These are phyloP conservation scores for Ylistrum balloti DNA, from an alignment of 1,140 invertebrate genomes.

Conservation along the genomic window DNA sequence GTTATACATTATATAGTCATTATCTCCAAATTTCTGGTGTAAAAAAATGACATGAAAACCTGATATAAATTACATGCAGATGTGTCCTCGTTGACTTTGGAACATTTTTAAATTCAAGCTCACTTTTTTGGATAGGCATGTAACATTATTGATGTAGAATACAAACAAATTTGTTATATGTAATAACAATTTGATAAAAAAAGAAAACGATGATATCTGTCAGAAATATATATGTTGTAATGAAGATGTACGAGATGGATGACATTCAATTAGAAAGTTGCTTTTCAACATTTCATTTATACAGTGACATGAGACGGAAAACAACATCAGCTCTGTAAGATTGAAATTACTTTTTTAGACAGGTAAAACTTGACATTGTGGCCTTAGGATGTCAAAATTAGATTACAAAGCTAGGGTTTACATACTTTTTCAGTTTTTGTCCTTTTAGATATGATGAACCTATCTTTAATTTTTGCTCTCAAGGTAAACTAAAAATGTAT, in stretches of 20 bases:
- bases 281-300: not conserved
- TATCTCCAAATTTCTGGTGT: conserved; percentile 8
- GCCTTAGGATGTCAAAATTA: not conserved
- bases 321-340: not conserved
- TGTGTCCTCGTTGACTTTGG: conserved; percentile 23
- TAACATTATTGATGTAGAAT: not conserved
- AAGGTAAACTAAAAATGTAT: not conserved
- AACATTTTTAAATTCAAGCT: not conserved
- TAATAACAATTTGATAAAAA: not conserved
- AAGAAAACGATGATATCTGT: not conserved
- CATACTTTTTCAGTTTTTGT: not conserved
- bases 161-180: not conserved
- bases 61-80: not conserved
- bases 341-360: conserved; percentile 1
- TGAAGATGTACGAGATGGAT: conserved; percentile 1
- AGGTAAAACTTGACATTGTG: not conserved
- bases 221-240: not conserved
- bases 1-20: not conserved
- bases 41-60: not conserved
- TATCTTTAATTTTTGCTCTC: not conserved
- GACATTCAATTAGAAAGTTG: not conserved
- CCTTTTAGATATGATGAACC: not conserved
- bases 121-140: not conserved
- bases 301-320: not conserved
- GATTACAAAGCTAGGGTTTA: not conserved